A percentile compares a stretch with the other conserved stretches of the same genome.
Conservation (phyloP, 2,113 vertebrate species). For the Mola mola region DNA sequence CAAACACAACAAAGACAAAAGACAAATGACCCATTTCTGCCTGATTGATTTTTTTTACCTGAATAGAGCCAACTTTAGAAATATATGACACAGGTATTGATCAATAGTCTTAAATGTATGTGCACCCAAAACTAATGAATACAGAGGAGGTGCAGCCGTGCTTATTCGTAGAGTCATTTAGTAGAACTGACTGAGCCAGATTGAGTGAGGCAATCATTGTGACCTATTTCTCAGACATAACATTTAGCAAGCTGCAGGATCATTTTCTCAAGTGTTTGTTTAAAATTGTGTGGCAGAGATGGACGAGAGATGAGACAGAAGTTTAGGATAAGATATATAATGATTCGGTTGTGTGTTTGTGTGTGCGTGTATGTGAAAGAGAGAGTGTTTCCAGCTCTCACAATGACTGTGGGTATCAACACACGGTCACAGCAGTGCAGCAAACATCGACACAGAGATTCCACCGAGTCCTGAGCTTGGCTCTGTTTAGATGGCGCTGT, state of each 20-base stretch:
- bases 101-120: background rate
- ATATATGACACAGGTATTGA: slow-evolving; percentile 19
- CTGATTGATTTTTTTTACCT: slow-evolving; percentile 9
- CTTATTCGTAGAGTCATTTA: slow-evolving; percentile 38
- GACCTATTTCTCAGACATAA: slow-evolving; percentile 22
- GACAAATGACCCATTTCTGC: slow-evolving; percentile 1
- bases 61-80: slow-evolving; percentile 3
- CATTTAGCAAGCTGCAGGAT: slow-evolving; percentile 9
- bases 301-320: background rate
- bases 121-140: slow-evolving; percentile 30
- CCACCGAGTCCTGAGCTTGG: slow-evolving; percentile 82
- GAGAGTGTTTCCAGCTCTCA: slow-evolving; percentile 66
- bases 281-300: slow-evolving; percentile 6
- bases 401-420: slow-evolving; percentile 90
- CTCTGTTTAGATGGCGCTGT: slow-evolving; percentile 83
- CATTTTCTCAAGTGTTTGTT: slow-evolving; percentile 24
- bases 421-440: slow-evolving; percentile 87
- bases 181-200: slow-evolving; percentile 17
- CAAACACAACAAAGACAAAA: slow-evolving; percentile 30
- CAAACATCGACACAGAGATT: slow-evolving; percentile 87
- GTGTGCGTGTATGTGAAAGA: slow-evolving; percentile 16
- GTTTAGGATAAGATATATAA: slow-evolving; percentile 11
- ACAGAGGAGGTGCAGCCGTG: slow-evolving; percentile 15
- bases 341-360: slow-evolving; percentile 23
- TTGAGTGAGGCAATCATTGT: slow-evolving; percentile 1